These are phyloP conservation scores for Poeciliopsis retropinna DNA, from an alignment of 2,113 vertebrate species.

Conservation along the genomic window DNA sequence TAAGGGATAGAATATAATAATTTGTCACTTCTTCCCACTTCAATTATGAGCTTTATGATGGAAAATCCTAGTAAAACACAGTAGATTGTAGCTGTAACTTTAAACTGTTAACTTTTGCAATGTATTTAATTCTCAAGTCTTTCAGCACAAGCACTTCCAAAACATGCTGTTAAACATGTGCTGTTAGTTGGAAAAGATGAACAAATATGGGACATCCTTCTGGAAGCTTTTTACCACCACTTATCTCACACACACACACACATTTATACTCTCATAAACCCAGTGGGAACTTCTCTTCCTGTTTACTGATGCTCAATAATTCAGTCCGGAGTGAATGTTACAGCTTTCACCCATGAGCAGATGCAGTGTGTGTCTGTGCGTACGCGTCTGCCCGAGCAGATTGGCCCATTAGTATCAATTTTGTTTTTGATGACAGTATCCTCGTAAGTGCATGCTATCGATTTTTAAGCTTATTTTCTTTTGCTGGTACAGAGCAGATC, in stretches of 20 bases:
- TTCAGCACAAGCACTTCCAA: not conserved
- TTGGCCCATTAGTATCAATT: constrained; percentile 72
- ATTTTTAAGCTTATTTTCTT: constrained; percentile 53
- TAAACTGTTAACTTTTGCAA: not conserved
- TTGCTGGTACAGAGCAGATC: constrained; percentile 48
- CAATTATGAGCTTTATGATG: no score
- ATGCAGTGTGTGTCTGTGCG: constrained; percentile 27
- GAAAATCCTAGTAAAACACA: no score
- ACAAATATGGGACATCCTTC: constrained; percentile 35
- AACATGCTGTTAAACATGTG: not conserved
- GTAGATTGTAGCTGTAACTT: no score
- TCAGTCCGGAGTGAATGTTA: constrained; percentile 66
- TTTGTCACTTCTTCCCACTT: not conserved
- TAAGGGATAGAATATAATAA: no score
- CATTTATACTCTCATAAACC: constrained; percentile 12
- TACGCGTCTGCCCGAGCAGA: constrained; percentile 10
- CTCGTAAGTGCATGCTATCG: constrained; percentile 72
- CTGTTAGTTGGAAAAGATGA: constrained; percentile 11
- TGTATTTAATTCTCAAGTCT: not conserved
- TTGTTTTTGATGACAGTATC: constrained; percentile 59
- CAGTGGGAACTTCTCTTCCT: constrained; percentile 65
- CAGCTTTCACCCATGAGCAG: constrained; percentile 51
- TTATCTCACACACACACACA: constrained; percentile 2
- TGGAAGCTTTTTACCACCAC: constrained; percentile 15
- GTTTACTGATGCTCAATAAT: constrained; percentile 74